phyloP scores from a whole-genome alignment of 2,888 invertebrate species.

The Sympetrum striolatum region DNA sequence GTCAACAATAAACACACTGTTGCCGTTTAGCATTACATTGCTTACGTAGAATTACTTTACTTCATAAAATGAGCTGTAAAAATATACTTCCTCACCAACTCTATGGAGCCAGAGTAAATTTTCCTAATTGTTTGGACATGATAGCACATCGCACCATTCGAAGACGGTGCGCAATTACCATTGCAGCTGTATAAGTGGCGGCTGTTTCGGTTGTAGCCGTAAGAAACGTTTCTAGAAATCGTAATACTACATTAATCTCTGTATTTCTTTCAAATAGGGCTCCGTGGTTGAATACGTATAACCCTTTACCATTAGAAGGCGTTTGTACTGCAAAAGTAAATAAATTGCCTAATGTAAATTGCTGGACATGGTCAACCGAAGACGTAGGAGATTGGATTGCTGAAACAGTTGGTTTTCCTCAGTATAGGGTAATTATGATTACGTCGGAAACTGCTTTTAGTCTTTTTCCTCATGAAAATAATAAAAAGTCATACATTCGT shows the following conservation, averaged over 20 bases:
- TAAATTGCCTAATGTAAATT: neutral
- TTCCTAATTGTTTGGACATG: slow-evolving; percentile 4
- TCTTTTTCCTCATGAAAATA: too few species aligned
- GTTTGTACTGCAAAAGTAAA: neutral
- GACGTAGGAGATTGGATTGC: slow-evolving; percentile 11
- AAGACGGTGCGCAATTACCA: neutral
- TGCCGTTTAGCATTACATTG: too few species aligned
- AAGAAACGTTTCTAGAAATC: too few species aligned
- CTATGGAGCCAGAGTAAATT: neutral
- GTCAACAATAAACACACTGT: too few species aligned
- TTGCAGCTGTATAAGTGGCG: neutral
- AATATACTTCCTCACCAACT: neutral
- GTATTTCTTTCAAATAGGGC: neutral
- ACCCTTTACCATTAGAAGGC: neutral
- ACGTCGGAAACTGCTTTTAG: too few species aligned
- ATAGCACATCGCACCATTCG: neutral
- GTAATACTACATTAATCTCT: neutral
- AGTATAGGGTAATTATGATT: neutral
- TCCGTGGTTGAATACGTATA: neutral
- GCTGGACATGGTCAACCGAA: neutral
- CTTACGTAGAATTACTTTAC: too few species aligned
- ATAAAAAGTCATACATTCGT: neutral
- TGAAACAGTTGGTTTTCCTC: neutral
- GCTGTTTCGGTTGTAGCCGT: neutral
- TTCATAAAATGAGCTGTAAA: neutral